These are phyloP conservation scores for Euschistus heros DNA, from an alignment of 1,140 invertebrate species.

Conservation along the genomic window DNA sequence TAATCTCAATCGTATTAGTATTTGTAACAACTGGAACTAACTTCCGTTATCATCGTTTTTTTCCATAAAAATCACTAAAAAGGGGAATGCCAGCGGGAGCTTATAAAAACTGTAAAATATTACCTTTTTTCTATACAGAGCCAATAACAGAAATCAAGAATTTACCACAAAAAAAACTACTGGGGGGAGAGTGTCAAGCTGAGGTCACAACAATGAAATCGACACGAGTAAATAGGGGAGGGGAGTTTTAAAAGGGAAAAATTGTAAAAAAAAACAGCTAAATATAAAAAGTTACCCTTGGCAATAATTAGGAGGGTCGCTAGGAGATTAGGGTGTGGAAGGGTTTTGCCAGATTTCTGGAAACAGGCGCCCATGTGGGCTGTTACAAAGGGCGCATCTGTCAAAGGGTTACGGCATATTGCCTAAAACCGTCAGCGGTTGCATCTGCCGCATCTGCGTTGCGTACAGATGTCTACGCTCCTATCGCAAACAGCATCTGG, in stretches of 20 bases:
- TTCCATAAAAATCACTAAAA: neutral
- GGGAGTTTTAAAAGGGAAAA: neutral
- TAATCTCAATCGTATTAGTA: too few relatives aligned
- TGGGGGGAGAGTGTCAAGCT: constrained; percentile 1
- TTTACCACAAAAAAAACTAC: constrained; percentile 13
- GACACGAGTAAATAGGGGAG: constrained; percentile 11
- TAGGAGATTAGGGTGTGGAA: neutral
- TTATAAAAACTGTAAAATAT: neutral
- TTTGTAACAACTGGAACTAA: too few relatives aligned
- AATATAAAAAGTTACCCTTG: neutral
- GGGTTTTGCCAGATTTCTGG: constrained; percentile 15
- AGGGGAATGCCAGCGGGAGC: neutral
- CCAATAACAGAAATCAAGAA: constrained; percentile 15
- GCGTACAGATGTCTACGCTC: neutral
- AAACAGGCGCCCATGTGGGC: neutral
- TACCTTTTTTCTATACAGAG: neutral
- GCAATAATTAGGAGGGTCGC: constrained; percentile 14
- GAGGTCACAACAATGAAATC: constrained; percentile 8
- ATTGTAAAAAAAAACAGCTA: constrained; percentile 4
- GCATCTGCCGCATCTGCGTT: neutral
- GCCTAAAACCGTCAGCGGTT: neutral
- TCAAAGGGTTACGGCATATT: constrained; percentile 9
- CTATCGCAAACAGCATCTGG: constrained; percentile 9
- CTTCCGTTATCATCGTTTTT: neutral
- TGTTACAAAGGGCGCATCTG: neutral